Base-by-base conservation (phyloP, 2,888 invertebrate species). In the Trachelus tabidus region DNA sequence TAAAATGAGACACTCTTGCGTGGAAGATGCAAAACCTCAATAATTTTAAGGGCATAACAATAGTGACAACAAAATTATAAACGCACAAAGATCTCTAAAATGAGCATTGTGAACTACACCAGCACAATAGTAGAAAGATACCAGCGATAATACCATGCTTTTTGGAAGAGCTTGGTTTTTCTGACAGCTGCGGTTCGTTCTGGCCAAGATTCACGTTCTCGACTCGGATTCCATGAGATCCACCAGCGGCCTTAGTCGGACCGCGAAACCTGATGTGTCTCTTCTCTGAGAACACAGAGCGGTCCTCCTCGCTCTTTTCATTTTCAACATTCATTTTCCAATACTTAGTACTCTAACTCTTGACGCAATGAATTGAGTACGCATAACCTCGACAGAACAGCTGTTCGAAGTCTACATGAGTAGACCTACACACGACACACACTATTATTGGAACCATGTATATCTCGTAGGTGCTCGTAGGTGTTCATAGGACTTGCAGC, bases 311-410 rank as follows among this genome's bases (percentile, higher is more conserved):
- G 77, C 78, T 77, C 71, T 80, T 81, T 4, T 85, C 84, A 76
- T 82, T 77, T 40, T 83, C 82, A 71, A 73, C 79, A 68, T 80
- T 81, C 82, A 84, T 85, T 76, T 77, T 85, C 76, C 81, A 79
- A 71, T 76, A 75, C 78, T 82, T 81, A 76, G 37, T 80, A 77
- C 81, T 83, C 68, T 79, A 69, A 84, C 84, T 74, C 79, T 84
- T 79, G 85, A 85, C 87, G 85, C 85, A 80, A 75, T 82, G 83
- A 56, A 84, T 79, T 79, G 82, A 77, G 75, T 79, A 75, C 80
- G 82, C 87, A 87, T 87, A 87, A 87, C 87, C 87, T 86, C 81
- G n/a, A 40, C 33, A 73, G 73, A 87, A 86, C 87, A 86, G 86
- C 86, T 86, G 85, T 84, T 85, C 80, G 31, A 71, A 31, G 71